These are phyloP conservation scores for Nannoperca australis DNA, from an alignment of 2,797 vertebrate genomes.

Conservation along the genomic window DNA sequence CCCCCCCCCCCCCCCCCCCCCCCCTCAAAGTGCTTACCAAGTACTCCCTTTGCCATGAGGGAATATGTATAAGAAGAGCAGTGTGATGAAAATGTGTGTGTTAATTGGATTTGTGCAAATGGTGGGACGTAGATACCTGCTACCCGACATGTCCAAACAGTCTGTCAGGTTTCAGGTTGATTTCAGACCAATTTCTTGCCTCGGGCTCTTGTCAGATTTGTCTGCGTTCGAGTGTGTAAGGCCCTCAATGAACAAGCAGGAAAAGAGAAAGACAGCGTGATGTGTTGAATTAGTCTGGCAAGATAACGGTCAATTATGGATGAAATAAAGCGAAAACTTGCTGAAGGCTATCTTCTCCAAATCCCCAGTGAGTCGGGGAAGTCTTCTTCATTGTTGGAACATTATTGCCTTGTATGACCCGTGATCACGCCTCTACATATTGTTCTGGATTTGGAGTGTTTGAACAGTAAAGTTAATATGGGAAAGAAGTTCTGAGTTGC, in stretches of 20 bases:
- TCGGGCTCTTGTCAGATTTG: background rate
- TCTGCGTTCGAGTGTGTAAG: background rate
- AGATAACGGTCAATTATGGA: conserved; percentile 19
- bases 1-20: too few relatives aligned
- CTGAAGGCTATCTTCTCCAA: background rate
- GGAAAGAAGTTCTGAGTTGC: background rate
- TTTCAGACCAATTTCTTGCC: conserved; percentile 4
- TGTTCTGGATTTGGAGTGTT: background rate
- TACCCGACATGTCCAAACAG: conserved; percentile 3
- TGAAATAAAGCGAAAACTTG: conserved; percentile 12
- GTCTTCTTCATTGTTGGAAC: background rate
- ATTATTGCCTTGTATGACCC: background rate
- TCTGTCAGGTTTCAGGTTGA: conserved; percentile 11
- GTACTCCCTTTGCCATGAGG: conserved; percentile 13
- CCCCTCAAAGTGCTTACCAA: conserved; percentile 31
- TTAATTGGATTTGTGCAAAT: conserved; percentile 36
- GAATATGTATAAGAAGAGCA: conserved; percentile 18
- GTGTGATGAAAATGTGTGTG: conserved; percentile 32
- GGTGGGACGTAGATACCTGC: conserved; percentile 4
- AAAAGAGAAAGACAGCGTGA: conserved; percentile 4
- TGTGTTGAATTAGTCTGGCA: conserved; percentile 3
- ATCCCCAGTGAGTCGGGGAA: background rate
- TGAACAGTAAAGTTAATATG: conserved; percentile 16
- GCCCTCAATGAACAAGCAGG: background rate
- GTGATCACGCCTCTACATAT: background rate